phyloP scores from a whole-genome alignment of 2,797 vertebrate genomes.

The Lepilemur septentrionalis region DNA sequence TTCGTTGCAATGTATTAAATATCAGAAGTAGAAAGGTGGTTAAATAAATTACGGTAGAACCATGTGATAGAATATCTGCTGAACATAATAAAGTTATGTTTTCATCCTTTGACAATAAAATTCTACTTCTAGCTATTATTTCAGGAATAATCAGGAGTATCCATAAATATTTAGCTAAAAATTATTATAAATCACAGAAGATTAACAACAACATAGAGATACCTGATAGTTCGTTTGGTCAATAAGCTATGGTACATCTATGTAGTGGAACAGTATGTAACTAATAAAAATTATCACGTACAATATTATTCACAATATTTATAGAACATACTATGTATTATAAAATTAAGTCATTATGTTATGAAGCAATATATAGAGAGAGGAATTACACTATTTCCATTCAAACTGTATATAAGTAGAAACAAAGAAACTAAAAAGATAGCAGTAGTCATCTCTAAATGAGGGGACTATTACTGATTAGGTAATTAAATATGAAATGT shows the following conservation, averaged over 20 bases:
- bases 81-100: background rate
- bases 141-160: background rate
- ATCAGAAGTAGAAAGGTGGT: background rate
- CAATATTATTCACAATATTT: background rate
- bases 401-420: background rate
- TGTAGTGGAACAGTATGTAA: background rate
- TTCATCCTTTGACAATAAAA: background rate
- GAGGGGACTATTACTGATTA: background rate
- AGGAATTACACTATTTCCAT: background rate
- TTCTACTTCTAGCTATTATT: background rate
- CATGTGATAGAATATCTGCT: background rate
- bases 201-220: background rate
- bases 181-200: background rate
- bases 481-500: no score
- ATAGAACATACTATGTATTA: background rate
- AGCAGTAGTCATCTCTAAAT: background rate
- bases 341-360: background rate
- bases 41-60: background rate
- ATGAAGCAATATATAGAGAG: background rate
- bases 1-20: background rate
- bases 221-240: background rate
- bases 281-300: background rate
- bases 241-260: background rate
- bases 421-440: background rate
- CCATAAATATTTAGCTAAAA: background rate